These are phyloP conservation scores for Rutpela maculata DNA, from an alignment of 2,888 invertebrate genomes.

Conservation along the genomic window DNA sequence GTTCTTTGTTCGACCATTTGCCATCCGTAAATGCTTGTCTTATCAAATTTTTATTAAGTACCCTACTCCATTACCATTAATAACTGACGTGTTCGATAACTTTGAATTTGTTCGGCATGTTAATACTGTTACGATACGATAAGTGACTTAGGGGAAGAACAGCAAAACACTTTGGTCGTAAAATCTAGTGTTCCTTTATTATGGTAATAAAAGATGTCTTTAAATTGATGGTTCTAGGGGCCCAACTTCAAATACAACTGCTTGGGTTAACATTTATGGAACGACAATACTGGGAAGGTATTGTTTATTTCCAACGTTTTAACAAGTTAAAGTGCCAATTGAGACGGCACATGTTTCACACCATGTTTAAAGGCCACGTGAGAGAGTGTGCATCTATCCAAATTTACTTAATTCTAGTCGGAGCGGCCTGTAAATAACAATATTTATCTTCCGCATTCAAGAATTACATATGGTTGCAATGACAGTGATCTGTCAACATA, in stretches of 20 bases:
- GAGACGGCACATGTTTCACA: not conserved
- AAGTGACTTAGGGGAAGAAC: conserved; percentile 8
- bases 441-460: not conserved
- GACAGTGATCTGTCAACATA: not conserved
- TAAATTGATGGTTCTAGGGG: not conserved
- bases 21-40: conserved; percentile 32
- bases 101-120: conserved; percentile 18
- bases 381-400: no score
- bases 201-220: conserved; percentile 1
- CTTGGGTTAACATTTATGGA: not conserved
- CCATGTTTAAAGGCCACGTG: not conserved
- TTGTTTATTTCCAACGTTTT: not conserved
- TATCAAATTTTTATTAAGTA: conserved; percentile 39
- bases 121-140: conserved; percentile 4
- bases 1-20: conserved; percentile 31
- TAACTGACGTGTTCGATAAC: conserved; percentile 32
- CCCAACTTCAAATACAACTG: conserved; percentile 2
- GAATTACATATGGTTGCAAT: not conserved
- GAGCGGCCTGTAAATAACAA: not conserved
- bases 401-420: not conserved
- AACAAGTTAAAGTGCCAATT: no score
- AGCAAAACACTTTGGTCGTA: not conserved
- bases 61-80: conserved; percentile 44
- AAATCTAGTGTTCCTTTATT: conserved; percentile 2
- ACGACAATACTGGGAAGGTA: not conserved